phyloP scores from a whole-genome alignment of 2,888 invertebrate species.

The Drosophila ustulata region DNA sequence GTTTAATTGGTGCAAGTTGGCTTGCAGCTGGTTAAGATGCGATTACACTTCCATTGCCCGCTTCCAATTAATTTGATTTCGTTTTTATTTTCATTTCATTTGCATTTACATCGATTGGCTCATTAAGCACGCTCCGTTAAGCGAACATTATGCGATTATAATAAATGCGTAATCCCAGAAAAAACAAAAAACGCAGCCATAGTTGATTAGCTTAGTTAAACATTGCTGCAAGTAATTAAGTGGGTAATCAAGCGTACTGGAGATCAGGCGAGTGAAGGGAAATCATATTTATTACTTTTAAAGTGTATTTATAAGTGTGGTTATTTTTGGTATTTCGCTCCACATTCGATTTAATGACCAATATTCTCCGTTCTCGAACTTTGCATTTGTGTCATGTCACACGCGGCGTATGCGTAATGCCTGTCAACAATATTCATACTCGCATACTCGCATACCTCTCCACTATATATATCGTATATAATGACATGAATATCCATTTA shows the following conservation, averaged over 20 bases:
- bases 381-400: slow-evolving; percentile 27
- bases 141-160: slow-evolving; percentile 48
- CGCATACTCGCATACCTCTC: too few species aligned
- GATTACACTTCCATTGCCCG: slow-evolving; percentile 5
- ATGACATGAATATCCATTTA: slow-evolving; percentile 25
- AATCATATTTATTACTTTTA: slow-evolving; percentile 7
- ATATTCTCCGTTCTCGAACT: slow-evolving; percentile 1
- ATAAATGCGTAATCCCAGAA: slow-evolving; percentile 38
- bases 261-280: background rate
- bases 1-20: slow-evolving; percentile 20
- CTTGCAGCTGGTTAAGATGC: slow-evolving; percentile 11
- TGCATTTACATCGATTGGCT: slow-evolving; percentile 5
- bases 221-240: slow-evolving; percentile 1
- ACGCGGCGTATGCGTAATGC: slow-evolving; percentile 43
- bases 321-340: slow-evolving; percentile 2
- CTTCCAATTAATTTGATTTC: slow-evolving; percentile 1
- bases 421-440: slow-evolving; percentile 1
- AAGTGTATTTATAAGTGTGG: slow-evolving; percentile 2
- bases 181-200: background rate
- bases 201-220: slow-evolving; percentile 2
- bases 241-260: background rate
- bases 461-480: slow-evolving; percentile 3
- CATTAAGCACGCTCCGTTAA: slow-evolving; percentile 16
- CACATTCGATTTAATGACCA: slow-evolving; percentile 19
- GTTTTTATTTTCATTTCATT: background rate